Evolutionary conservation across 2,113 vertebrate genomes (phyloP), one percentile per base, ranked within the genome.

Genomic region (Pseudopipra pipra): DNA sequence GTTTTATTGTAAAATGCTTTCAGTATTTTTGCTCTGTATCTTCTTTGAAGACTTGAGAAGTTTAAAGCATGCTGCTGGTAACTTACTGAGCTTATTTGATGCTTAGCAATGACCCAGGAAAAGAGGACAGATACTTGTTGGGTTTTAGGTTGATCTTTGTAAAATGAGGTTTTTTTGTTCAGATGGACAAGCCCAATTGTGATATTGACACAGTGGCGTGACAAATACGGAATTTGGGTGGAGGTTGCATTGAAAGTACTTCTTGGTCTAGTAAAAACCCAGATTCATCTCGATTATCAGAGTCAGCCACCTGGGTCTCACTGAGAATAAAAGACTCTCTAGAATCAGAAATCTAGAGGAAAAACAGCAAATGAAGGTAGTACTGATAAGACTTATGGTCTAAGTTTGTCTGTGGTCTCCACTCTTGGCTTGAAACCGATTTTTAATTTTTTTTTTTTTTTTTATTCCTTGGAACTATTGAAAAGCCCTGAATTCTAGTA

Each of bases 1-100:
- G 58, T 87, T 96, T 95, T 21, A 21, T 81, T 96, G 67, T 90
- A 86, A 93, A 97, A 87, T 88, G 72, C 52, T 87, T 95, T 77
- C 90, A 83, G 66, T 73, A 44, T 91, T 93, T 95, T 73, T 85
- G 25, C 0, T 1, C 31, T 89, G 12, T 82, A 51, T 81, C 67
- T 90, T 95, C 20, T 82, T 86, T 87, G 66, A 71, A 58, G 31
- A 91, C 87, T 93, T 94, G 30, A 81, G 75, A 56, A 95, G 91
- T 97, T n/a, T 83, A 85, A 92, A 84, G 47, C 12, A 23, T 66
- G 27, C 43, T 8, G 4, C 61, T 87, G 12, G 70, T 94, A 90
- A 81, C 67, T 93, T 84, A 47, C 92, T 90, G 86, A 84, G 72
- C n/a, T 91, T 78, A 28, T 78, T 66, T 84, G 74, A 33, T 77